Percentiles rank a stretch among this genome's conserved stretches.
Evolutionary conservation across 37 sponge, comb jelly and placozoan genomes (phyloP).

Genomic region (Oscarella lobularis): DNA sequence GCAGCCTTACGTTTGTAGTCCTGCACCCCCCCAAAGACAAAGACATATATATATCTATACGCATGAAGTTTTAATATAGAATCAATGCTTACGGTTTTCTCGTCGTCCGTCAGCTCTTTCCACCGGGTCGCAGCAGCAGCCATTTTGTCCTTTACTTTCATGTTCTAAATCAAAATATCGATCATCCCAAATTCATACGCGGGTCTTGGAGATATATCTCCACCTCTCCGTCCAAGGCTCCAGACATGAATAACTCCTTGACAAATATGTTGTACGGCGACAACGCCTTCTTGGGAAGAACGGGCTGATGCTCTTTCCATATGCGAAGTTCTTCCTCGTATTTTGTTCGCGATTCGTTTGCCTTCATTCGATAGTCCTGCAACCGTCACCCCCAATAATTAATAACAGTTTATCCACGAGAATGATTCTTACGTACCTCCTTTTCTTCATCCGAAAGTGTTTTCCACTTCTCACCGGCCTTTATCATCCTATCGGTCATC

Average conservation of each 20-base stretch:
- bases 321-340: too few relatives aligned
- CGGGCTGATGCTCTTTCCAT: too few relatives aligned
- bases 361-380: too few relatives aligned
- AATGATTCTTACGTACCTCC: background rate
- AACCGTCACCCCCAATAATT: background rate
- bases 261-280: too few relatives aligned
- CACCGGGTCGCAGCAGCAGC: background rate
- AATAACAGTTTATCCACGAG: background rate
- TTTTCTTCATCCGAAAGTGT: background rate
- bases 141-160: background rate
- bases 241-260: background rate
- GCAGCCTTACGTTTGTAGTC: background rate
- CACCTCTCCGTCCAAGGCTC: background rate
- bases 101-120: background rate
- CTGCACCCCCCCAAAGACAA: too few relatives aligned
- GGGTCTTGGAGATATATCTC: background rate
- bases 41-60: too few relatives aligned
- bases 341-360: too few relatives aligned
- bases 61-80: too few relatives aligned
- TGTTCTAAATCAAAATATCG: background rate
- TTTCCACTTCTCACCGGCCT: background rate
- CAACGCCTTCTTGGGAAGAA: too few relatives aligned
- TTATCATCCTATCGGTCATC: background rate
- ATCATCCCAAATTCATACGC: background rate
- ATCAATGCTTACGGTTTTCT: background rate